These are phyloP conservation scores for Rhodeus uyekii DNA, from an alignment of 2,797 vertebrate species.

Conservation along the genomic window DNA sequence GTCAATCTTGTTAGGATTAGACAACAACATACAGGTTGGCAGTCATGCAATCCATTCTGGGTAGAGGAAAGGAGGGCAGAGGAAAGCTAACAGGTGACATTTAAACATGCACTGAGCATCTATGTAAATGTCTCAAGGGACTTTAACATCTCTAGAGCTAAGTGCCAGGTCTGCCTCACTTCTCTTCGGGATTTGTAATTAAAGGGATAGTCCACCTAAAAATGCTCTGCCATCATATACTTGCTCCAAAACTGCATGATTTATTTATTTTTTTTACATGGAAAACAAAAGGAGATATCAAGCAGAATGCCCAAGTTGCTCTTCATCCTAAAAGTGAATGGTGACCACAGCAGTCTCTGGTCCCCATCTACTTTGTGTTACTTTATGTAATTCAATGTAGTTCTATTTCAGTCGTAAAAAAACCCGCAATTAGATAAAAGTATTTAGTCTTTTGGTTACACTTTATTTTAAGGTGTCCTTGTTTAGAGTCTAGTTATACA, in stretches of 20 bases:
- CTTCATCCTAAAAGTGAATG: background rate
- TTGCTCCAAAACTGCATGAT: background rate
- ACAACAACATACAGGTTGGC: constrained; percentile 50
- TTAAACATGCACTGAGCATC: background rate
- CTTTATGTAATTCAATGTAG: background rate
- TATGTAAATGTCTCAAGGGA: background rate
- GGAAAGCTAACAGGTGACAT: constrained; percentile 6
- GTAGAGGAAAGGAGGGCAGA: background rate
- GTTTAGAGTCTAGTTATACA: no score
- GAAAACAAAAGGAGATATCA: background rate
- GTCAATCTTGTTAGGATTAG: constrained; percentile 56
- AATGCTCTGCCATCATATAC: background rate
- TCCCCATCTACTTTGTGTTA: background rate
- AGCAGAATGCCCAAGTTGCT: background rate
- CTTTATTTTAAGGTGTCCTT: no score
- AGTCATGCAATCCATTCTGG: constrained; percentile 34
- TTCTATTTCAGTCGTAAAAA: background rate
- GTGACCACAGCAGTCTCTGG: background rate
- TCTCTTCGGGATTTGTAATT: constrained; percentile 6
- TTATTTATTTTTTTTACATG: background rate
- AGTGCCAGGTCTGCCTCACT: constrained; percentile 9
- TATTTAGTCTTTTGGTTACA: no score
- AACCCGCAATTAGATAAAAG: background rate
- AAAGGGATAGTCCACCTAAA: background rate
- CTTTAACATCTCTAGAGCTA: constrained; percentile 23